Evolutionary conservation across 2,888 invertebrate genomes (phyloP).

Genomic region (Zelleria hepariella): DNA sequence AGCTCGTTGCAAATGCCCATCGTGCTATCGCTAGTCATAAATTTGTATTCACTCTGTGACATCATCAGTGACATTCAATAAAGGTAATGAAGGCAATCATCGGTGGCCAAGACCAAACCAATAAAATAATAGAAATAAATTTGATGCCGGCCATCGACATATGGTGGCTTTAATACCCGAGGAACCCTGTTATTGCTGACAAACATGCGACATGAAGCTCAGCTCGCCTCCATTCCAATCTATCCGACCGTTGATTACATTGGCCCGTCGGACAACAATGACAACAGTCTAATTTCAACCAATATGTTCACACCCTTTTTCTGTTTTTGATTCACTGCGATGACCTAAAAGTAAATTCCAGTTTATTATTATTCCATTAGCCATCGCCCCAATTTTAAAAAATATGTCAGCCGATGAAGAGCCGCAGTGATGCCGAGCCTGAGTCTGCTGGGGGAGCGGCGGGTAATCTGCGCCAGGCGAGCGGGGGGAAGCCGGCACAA

Average conservation of each 20-base stretch:
- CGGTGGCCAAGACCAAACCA: constrained; percentile 56
- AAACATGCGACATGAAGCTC: constrained; percentile 71
- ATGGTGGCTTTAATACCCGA: constrained; percentile 64
- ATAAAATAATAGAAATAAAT: constrained; percentile 72
- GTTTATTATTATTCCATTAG: constrained; percentile 73
- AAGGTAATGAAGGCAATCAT: constrained; percentile 70
- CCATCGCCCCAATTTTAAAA: constrained; percentile 65
- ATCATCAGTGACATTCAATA: constrained; percentile 41
- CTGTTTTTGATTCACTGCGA: constrained; percentile 60
- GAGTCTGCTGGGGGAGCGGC: constrained; percentile 48
- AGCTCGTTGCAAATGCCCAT: constrained; percentile 33
- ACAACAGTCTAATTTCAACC: constrained; percentile 57
- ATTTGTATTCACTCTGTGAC: constrained; percentile 67
- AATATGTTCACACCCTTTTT: constrained; percentile 69
- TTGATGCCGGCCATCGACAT: constrained; percentile 66
- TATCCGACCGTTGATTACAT: constrained; percentile 66
- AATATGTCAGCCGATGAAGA: constrained; percentile 69
- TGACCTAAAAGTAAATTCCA: constrained; percentile 71
- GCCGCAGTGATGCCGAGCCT: not conserved
- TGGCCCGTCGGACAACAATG: constrained; percentile 63
- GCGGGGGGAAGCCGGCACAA: constrained; percentile 51
- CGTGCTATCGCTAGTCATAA: constrained; percentile 63
- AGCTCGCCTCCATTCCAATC: constrained; percentile 57
- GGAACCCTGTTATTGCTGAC: constrained; percentile 70
- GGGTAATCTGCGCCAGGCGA: constrained; percentile 40